phyloP scores from a whole-genome alignment of 2,888 invertebrate species.

The Yponomeuta plumbellus region DNA sequence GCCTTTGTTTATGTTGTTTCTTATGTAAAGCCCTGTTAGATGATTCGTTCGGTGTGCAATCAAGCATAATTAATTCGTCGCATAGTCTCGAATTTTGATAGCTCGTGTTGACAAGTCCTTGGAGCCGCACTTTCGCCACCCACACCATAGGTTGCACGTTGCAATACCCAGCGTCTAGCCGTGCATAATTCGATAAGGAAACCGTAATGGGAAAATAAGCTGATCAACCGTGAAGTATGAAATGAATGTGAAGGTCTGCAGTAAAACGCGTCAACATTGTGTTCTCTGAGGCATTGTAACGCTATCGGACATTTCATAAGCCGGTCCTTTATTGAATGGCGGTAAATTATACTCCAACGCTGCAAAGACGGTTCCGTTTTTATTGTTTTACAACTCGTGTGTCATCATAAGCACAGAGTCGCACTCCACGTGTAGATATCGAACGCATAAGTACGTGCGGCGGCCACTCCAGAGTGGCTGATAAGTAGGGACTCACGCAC shows the following conservation, averaged over 20 bases:
- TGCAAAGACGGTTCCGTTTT: neutral
- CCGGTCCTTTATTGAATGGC: neutral
- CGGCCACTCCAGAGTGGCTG: too few species aligned
- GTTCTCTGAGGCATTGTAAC: neutral
- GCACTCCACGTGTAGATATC: too few species aligned
- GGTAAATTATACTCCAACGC: neutral
- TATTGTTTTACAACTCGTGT: neutral
- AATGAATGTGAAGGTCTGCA: slow-evolving; percentile 4
- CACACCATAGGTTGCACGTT: slow-evolving; percentile 6
- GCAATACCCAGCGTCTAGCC: neutral
- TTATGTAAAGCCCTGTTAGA: too few species aligned
- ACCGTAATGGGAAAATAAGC: slow-evolving; percentile 2
- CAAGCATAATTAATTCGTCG: too few species aligned
- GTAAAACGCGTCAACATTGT: slow-evolving; percentile 1
- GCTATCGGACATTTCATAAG: neutral
- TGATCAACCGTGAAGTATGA: slow-evolving; percentile 11
- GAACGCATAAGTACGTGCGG: too few species aligned
- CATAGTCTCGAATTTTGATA: neutral
- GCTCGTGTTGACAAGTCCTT: neutral
- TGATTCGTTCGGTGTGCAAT: too few species aligned
- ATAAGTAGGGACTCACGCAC: too few species aligned
- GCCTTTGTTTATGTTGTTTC: too few species aligned
- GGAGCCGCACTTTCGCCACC: neutral
- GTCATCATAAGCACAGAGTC: too few species aligned
- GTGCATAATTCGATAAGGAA: slow-evolving; percentile 15